phyloP scores from a whole-genome alignment of 1,140 invertebrate genomes.

The Drosophila arawakana region DNA sequence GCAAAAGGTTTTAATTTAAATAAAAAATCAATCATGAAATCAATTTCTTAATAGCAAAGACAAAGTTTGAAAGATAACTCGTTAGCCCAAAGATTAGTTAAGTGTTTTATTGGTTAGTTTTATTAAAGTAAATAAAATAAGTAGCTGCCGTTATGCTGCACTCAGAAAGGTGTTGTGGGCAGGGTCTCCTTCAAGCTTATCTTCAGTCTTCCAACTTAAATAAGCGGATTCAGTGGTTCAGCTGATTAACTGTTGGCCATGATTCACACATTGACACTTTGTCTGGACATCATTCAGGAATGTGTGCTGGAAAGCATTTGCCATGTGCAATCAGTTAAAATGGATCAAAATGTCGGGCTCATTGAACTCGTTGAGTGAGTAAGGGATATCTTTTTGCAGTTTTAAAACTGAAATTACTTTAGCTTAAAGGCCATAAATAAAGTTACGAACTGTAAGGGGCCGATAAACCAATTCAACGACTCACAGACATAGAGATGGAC shows the following conservation, averaged over 20 bases:
- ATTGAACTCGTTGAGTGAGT: background rate
- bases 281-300: background rate
- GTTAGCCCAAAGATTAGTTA: no score
- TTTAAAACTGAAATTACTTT: conserved; percentile 34
- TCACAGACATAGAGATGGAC: background rate
- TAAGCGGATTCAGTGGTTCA: background rate
- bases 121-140: no score
- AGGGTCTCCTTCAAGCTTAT: no score
- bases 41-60: no score
- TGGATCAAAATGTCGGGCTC: conserved; percentile 13
- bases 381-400: background rate
- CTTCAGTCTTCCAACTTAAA: background rate
- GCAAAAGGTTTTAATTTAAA: no score
- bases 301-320: background rate
- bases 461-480: conserved; percentile 10
- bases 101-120: no score
- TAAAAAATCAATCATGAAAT: no score
- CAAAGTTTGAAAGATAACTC: no score
- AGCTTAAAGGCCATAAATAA: conserved; percentile 30
- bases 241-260: background rate
- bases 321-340: conserved; percentile 6
- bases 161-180: no score
- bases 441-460: conserved; percentile 2
- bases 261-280: no score
- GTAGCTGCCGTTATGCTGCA: no score